These are phyloP conservation scores for Oryzias woworae DNA, from an alignment of 2,113 vertebrate species.

Conservation along the genomic window DNA sequence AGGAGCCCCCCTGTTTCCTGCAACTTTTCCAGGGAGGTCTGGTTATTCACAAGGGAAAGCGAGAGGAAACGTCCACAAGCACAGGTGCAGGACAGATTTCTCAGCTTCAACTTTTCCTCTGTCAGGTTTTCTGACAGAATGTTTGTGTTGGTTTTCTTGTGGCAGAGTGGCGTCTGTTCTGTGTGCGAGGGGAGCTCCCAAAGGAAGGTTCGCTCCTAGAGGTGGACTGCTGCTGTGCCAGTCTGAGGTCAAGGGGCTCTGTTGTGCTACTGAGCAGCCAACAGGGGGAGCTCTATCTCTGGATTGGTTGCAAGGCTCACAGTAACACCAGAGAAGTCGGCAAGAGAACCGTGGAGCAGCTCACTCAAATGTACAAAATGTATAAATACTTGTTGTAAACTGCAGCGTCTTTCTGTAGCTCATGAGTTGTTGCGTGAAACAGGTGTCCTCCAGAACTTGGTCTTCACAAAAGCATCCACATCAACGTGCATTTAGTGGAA, in stretches of 20 bases:
- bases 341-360: constrained; percentile 64
- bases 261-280: constrained; percentile 72
- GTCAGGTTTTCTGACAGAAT: too few relatives aligned
- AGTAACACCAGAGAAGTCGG: constrained; percentile 65
- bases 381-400: not conserved
- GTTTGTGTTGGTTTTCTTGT: not conserved
- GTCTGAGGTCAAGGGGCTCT: constrained; percentile 76
- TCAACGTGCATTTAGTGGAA: constrained; percentile 69
- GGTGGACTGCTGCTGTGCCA: constrained; percentile 67
- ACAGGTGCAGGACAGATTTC: constrained; percentile 54
- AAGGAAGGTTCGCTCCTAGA: constrained; percentile 76
- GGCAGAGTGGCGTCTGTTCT: constrained; percentile 74
- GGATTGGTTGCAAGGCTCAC: constrained; percentile 78
- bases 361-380: constrained; percentile 70
- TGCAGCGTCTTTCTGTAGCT: not conserved
- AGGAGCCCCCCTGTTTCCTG: constrained; percentile 79
- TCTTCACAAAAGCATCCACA: constrained; percentile 39
- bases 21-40: constrained; percentile 81
- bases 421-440: not conserved
- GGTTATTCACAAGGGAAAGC: constrained; percentile 69
- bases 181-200: constrained; percentile 72
- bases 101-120: not conserved
- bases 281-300: constrained; percentile 74
- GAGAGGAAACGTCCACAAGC: constrained; percentile 39
- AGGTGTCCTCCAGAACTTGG: constrained; percentile 76